Conservation (phyloP, 2,888 invertebrate species). For the Stenurella melanura region DNA sequence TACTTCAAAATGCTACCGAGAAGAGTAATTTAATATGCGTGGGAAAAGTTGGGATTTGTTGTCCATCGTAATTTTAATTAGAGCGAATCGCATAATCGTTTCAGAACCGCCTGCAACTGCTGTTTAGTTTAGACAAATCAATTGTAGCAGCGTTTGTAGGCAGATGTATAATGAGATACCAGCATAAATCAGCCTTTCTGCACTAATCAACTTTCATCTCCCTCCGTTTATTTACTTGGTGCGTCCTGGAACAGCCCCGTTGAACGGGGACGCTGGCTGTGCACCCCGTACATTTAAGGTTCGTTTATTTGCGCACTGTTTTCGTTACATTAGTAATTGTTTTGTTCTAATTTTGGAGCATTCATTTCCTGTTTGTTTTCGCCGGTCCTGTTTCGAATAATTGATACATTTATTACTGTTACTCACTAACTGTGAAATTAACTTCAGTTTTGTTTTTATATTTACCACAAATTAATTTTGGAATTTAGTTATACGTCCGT, state of each 20-base stretch:
- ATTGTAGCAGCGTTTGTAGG: slow-evolving; percentile 1
- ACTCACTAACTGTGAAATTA: slow-evolving; percentile 67
- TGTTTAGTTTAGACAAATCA: slow-evolving; percentile 12
- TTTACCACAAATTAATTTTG: slow-evolving; percentile 65
- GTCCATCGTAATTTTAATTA: background rate
- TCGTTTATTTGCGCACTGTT: slow-evolving; percentile 34
- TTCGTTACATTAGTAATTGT: slow-evolving; percentile 46
- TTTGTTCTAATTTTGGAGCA: slow-evolving; percentile 54
- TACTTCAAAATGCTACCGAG: no score
- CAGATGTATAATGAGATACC: slow-evolving; percentile 30
- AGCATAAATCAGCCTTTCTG: slow-evolving; percentile 29
- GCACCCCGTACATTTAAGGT: background rate
- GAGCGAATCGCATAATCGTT: background rate
- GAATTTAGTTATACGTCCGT: slow-evolving; percentile 52
- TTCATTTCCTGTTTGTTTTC: slow-evolving; percentile 60
- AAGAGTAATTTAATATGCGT: background rate
- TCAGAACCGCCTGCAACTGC: background rate
- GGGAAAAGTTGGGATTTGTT: background rate
- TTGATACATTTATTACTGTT: slow-evolving; percentile 67
- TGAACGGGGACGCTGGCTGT: background rate
- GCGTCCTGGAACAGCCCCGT: slow-evolving; percentile 1
- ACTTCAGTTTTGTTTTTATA: slow-evolving; percentile 63
- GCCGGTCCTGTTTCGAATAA: slow-evolving; percentile 59
- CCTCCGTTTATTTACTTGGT: slow-evolving; percentile 23
- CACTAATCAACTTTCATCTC: slow-evolving; percentile 34